Conservation (phyloP, 2,113 vertebrate species). For the Burhinus bistriatus region DNA sequence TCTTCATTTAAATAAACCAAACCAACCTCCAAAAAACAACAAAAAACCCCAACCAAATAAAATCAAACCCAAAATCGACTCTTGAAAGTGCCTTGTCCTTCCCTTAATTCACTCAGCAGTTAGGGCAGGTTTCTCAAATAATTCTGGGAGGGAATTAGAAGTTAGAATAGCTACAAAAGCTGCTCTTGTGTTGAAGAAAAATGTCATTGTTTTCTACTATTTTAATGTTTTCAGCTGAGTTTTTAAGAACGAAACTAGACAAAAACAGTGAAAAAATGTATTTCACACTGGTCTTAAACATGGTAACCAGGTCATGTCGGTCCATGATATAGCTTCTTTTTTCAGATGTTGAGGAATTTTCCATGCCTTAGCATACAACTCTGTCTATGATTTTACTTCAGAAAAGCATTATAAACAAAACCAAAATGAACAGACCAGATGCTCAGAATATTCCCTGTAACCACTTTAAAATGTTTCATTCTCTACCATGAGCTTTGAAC, state of each 20-base stretch:
- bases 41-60: neutral
- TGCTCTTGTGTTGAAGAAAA: neutral
- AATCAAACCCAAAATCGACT: neutral
- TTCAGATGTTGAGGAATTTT: neutral
- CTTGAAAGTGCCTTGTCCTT: neutral
- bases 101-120: neutral
- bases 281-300: neutral
- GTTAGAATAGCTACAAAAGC: neutral
- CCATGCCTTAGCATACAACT: neutral
- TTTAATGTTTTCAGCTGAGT: neutral
- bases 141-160: neutral
- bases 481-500: neutral
- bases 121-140: neutral
- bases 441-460: neutral
- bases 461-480: neutral
- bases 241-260: neutral
- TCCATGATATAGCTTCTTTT: neutral
- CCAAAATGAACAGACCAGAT: neutral
- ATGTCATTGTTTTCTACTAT: neutral
- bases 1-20: neutral
- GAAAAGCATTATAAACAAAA: neutral
- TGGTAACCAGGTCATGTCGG: neutral
- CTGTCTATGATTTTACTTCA: neutral
- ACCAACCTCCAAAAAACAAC: accelerated
- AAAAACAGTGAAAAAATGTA: neutral